Evolutionary conservation across 2,797 vertebrate genomes (phyloP), one percentile per base, ranked within the genome.

Genomic region (Iguana delicatissima): DNA sequence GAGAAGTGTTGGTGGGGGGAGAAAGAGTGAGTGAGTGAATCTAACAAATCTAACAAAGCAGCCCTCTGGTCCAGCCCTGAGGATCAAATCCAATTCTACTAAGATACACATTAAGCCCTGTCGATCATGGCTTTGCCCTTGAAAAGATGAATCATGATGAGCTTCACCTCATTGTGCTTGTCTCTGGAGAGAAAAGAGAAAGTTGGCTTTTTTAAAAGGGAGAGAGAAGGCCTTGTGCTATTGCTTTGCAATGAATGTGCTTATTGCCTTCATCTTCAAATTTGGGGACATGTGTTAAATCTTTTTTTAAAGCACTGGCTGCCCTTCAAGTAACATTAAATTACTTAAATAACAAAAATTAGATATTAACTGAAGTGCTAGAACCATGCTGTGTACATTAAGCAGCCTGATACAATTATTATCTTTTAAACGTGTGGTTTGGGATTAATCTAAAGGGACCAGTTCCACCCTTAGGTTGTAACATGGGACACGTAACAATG

Each of bases 21-120:
- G 6, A 42, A 0, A 89, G 89, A 92, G 93, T 87, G 93, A 94
- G 93, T 95, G 97, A 79, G 62, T 97, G 98, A 98, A 98, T 98
- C 97, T 98, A 98, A 98, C 97, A 97, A 96, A 96, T 97, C 97
- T 97, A 97, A 97, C 96, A 97, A 97, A 97, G 95, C 94, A 97
- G 96, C 96, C 97, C 96, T 89, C 96, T 98, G 97, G 97, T 98
- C 98, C 97, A 98, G 97, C 97, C 97, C 97, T 96, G 94, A 98
- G 98, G 98, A 98, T 98, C 98, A 98, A 98, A 98, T 98, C 97
- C 98, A 99, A 98, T 98, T 98, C 98, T 98, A 97, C 96, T 95
- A 97, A 98, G 98, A 98, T 98, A 97, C 98, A 98, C 98, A 98
- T 98, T 98, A 98, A 98, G 98, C 97, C 97, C 97, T 97, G 98